Evolutionary conservation across 2,888 invertebrate species (phyloP).

Genomic region (Cephonodes hylas): DNA sequence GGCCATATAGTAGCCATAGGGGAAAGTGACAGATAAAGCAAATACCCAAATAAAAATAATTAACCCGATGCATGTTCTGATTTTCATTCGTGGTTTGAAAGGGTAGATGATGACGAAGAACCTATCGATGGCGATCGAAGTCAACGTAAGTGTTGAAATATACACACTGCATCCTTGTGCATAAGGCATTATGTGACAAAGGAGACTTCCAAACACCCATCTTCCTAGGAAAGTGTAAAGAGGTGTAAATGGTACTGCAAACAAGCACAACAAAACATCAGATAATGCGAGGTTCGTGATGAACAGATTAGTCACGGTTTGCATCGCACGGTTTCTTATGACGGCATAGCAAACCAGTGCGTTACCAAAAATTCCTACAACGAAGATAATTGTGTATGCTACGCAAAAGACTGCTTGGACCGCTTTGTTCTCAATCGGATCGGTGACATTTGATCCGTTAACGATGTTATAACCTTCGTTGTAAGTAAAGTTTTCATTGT

Average conservation of each 20-base stretch:
- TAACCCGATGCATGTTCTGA: slow-evolving; percentile 86
- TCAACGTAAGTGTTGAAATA: slow-evolving; percentile 93
- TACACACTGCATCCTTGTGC: slow-evolving; percentile 94
- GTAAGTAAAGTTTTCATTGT: slow-evolving; percentile 43
- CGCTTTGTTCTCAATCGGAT: slow-evolving; percentile 83
- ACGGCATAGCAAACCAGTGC: slow-evolving; percentile 94
- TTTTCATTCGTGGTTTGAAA: slow-evolving; percentile 90
- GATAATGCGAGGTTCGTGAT: slow-evolving; percentile 94
- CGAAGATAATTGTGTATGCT: slow-evolving; percentile 89
- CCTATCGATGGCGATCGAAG: slow-evolving; percentile 95
- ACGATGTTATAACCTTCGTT: slow-evolving; percentile 42
- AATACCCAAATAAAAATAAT: slow-evolving; percentile 91
- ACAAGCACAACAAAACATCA: slow-evolving; percentile 91
- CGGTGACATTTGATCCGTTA: slow-evolving; percentile 42
- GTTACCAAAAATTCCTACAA: slow-evolving; percentile 90
- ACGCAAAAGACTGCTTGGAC: slow-evolving; percentile 88
- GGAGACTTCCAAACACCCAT: slow-evolving; percentile 91
- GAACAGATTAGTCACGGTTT: slow-evolving; percentile 95
- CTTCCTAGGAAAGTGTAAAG: slow-evolving; percentile 90
- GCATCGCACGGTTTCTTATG: slow-evolving; percentile 91
- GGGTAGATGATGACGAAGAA: slow-evolving; percentile 95
- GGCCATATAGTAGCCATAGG: slow-evolving; percentile 91
- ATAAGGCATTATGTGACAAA: slow-evolving; percentile 93
- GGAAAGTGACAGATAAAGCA: slow-evolving; percentile 89
- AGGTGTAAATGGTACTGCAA: slow-evolving; percentile 95